These are phyloP conservation scores for Limnothrissa miodon DNA, from an alignment of 2,113 vertebrate genomes.

Conservation along the genomic window DNA sequence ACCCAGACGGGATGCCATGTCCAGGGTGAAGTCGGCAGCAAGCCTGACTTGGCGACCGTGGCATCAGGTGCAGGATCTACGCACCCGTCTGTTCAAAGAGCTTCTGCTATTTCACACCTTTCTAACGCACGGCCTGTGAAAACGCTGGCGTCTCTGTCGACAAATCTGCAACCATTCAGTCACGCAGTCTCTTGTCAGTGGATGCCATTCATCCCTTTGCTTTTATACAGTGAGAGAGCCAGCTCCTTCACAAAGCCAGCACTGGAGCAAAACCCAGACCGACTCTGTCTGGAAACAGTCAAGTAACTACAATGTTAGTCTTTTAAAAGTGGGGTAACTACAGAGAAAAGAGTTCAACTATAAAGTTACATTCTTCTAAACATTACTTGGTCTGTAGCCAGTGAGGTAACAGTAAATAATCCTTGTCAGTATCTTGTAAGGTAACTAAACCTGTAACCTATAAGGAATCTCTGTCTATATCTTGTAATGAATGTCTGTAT, in stretches of 20 bases:
- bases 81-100: not conserved
- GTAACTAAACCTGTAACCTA: no score
- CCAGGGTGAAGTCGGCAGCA: not conserved
- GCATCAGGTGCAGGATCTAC: not conserved
- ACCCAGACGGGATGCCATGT: not conserved
- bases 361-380: no score
- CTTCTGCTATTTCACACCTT: constrained; percentile 9
- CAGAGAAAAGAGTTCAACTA: no score
- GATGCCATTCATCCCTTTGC: not conserved
- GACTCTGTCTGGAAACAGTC: not conserved
- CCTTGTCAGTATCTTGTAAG: no score
- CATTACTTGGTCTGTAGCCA: no score
- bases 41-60: not conserved
- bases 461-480: not conserved
- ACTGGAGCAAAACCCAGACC: not conserved
- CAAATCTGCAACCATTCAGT: constrained; percentile 1
- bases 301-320: not conserved
- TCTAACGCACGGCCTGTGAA: not conserved
- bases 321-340: not conserved
- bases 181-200: not conserved
- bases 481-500: no score
- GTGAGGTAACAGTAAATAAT: no score
- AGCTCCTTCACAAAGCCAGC: not conserved
- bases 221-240: not conserved
- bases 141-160: not conserved